Base-by-base conservation (phyloP, 2,113 vertebrate species). In the Brienomyrus brachyistius region DNA sequence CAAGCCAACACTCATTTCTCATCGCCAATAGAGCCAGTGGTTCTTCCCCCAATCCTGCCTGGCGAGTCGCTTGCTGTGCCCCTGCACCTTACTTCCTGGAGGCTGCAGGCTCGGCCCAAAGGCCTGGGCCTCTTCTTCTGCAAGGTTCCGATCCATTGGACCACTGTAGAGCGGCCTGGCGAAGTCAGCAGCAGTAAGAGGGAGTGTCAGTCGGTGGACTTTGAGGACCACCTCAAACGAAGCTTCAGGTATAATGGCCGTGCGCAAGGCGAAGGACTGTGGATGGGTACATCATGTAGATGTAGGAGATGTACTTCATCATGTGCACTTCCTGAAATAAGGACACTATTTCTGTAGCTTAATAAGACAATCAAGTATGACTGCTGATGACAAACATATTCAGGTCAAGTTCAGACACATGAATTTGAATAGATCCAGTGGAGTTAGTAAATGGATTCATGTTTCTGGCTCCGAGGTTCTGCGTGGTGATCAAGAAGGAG, bases 401-500 rank as follows among this genome's bases (percentile, higher is more conserved):
- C 82, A n/a, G 45, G 21, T 84, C 43, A 40, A 84, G 21, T 83
- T 83, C 35, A 45, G 40, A 43, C 19, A 23, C 21, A 17, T 83
- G 13, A 21, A 83, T 9, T 5, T 45, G 43, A 83, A 48, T 19
- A 21, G 43, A 83, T 83, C 35, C 27, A 82, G 40, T 21, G 31
- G 40, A 15, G 8, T 82, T 43, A 82, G 77, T 82, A 47, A 74
- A 5, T 1, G n/a, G 27, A 10, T 35, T 74, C 82, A 43, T 11
- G 19, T 84, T 21, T 48, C 82, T 80, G 35, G 74, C 74, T 43
- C 89, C 0, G 90, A 99, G 98, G 95, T 99, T 99, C 92, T 99
- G 98, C 88, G 98, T 99, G 91, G 98, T 98, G 62, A 97, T 99
- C 89, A 99, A 98, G 93, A 99, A 99, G 90, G 98, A 99, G 87